Evolutionary conservation across 2,113 vertebrate species (phyloP), one percentile per base, ranked within the genome.

Genomic region (Prunella himalayana): DNA sequence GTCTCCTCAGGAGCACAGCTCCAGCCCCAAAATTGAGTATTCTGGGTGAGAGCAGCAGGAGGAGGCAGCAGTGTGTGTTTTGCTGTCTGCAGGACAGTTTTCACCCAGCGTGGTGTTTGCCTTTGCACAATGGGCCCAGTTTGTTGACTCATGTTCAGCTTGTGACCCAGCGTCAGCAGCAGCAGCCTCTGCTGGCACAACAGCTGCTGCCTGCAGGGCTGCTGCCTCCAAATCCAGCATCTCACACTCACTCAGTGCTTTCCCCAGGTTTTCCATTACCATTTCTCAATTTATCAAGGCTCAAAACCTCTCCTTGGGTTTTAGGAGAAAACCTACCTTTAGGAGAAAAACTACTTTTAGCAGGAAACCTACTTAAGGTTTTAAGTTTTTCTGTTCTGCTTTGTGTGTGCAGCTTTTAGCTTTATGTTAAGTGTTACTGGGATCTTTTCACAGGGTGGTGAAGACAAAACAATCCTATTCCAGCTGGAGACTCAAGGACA

Each of bases 121-220:
- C 56, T 87, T 51, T 49, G 68, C 87, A 91, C 85, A 85, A 72
- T 4, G 63, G 84, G 92, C 83, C 5, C 11, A 11, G 71, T 41
- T 71, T 76, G 75, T 76, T 85, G 94, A 79, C 75, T 88, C 54
- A 0, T 65, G 78, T 79, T 92, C 63, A 57, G 50, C 72, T 60
- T 84, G 81, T 92, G 86, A 89, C 83, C 93, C 91, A 15, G 45
- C 5, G 39, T 11, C 76, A 94, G 87, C 88, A 91, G 45, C 91
- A 73, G 77, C 87, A 79, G 90, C 35, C 65, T 47, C 81, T 91
- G 87, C 91, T 77, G 88, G 59, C 63, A 65, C 53, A 88, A 33
- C 73, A 82, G 92, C 50, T 83, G 66, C 68, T 72, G 61, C 3
- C 83, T 71, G 21, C 31, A 25, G 53, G 61, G 66, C 49, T 71